Evolutionary conservation across 92 coral and sea anemone genomes (phyloP), one percentile per base, ranked within the genome.

Genomic region (Scolanthus callimorphus): DNA sequence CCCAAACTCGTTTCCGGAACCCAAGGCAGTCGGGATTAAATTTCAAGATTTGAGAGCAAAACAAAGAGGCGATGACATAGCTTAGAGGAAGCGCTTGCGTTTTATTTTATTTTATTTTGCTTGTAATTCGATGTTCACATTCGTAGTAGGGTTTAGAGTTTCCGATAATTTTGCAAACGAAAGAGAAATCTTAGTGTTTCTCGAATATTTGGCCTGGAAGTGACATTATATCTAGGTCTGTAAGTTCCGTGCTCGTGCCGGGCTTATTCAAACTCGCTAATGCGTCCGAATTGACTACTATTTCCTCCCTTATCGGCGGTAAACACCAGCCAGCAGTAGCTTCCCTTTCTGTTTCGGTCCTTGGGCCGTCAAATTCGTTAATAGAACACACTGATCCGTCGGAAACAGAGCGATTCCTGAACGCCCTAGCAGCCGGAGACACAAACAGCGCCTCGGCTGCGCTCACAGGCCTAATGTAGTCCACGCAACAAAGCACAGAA

Each of bases 361-460:
- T 60, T 9, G 77, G 65, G 15, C 71, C 59, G 6, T 75, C 62
- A 47, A 82, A 87, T 39, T 76, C 27, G 39, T 80, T 90, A 39
- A 76, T 57, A 0, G 90, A 84, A 61, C 67, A 71, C 38, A 92
- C 82, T 17, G 92, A 81, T 8, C 89, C 88, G n/a, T 87, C 87
- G 0, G 98, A 92, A 4, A 72, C 88, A 22, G 97, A 92, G 20
- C 98, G 79, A 38, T 74, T 77, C 39, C 98, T 63, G 63, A 81
- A 79, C 37, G 38, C 48, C 4, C 75, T 12, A 0, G 77, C 69
- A 22, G 96, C 60, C 6, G 95, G 68, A 24, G 89, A 65, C 11
- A 92, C 63, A 44, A 69, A 55, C 31, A 85, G 80, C 15, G 85
- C 76, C 30, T 86, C 90, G 0, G 85, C 65, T 0, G 90, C 70